Evolutionary conservation across 2,888 invertebrate species (phyloP), one percentile per base, ranked within the genome.

Genomic region (Aleiodes alternator): DNA sequence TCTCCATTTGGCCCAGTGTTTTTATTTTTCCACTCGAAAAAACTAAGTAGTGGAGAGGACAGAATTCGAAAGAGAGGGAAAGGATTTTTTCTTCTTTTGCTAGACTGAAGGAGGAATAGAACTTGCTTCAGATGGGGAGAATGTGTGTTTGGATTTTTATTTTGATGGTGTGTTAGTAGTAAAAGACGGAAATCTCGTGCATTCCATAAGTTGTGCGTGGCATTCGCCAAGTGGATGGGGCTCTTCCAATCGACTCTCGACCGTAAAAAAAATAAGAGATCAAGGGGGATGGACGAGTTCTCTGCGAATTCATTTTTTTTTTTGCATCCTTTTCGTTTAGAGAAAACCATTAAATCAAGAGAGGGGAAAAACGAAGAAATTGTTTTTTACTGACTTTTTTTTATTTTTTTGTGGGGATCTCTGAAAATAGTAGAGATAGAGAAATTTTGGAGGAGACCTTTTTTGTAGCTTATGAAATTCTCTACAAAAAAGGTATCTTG

Each of bases 131-230:
- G 23, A 43, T 23, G 23, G 51, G 6, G 50, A 51, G 68, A 50
- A 68, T 50, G 51, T 50, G 51, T 68, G 51, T 68, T 51, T 53
- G 16, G 29, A 59, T 59, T 4, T 23, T 34, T 59, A 59, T 59
- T 34, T 34, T n/a, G 23, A 66, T 66, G 34, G 68, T 31, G n/a
- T 14, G 56, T 23, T 29, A 29, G 75, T 16, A 48, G 29, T n/a
- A 68, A 68, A 68, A 51, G 51, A 51, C 76, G 80, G 76, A 80
- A 80, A 79, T 71, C 71, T 55, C 71, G 76, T 53, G 69, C 76
- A 78, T 79, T 80, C 78, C 76, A 53, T n/a, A 48, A 12, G 34
- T 51, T 23, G 73, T 78, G 76, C 80, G 78, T 77, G 78, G 78
- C 79, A 53, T 71, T 73, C 53, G 69, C 53, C 71, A 68, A 79